Conservation (phyloP, 2,113 vertebrate genomes). For the Cryptomyrus ogoouensis region DNA sequence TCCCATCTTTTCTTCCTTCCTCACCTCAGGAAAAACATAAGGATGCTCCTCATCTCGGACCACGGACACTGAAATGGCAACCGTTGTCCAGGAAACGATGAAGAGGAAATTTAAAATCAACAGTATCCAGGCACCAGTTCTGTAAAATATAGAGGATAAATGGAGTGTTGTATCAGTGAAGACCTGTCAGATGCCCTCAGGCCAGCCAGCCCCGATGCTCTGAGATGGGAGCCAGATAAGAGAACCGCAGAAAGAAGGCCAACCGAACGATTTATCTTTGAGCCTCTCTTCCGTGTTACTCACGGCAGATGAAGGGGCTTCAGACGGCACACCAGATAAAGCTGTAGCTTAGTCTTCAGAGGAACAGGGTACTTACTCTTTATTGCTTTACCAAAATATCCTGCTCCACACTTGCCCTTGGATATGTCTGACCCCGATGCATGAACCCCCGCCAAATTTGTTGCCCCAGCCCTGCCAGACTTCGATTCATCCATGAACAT, state of each 20-base stretch:
- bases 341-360: not conserved
- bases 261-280: not conserved
- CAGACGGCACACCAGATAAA: not conserved
- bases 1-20: not conserved
- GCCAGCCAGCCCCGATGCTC: not conserved
- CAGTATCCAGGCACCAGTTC: conserved; percentile 57
- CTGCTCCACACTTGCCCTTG: not conserved
- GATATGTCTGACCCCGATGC: not conserved
- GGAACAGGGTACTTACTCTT: not conserved
- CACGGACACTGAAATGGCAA: conserved; percentile 52
- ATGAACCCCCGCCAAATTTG: not conserved
- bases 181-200: not conserved
- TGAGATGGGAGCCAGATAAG: not conserved
- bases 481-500: not conserved
- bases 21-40: conserved; percentile 51
- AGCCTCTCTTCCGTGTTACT: not conserved
- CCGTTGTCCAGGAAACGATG: conserved; percentile 57
- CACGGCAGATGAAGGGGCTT: not conserved
- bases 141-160: conserved; percentile 20
- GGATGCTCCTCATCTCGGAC: conserved; percentile 35
- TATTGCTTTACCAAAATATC: not conserved
- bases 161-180: not conserved
- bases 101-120: conserved; percentile 56
- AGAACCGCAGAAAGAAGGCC: not conserved
- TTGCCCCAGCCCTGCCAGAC: not conserved